Evolutionary conservation across 2,113 vertebrate genomes (phyloP).

Genomic region (Mesitornis unicolor): DNA sequence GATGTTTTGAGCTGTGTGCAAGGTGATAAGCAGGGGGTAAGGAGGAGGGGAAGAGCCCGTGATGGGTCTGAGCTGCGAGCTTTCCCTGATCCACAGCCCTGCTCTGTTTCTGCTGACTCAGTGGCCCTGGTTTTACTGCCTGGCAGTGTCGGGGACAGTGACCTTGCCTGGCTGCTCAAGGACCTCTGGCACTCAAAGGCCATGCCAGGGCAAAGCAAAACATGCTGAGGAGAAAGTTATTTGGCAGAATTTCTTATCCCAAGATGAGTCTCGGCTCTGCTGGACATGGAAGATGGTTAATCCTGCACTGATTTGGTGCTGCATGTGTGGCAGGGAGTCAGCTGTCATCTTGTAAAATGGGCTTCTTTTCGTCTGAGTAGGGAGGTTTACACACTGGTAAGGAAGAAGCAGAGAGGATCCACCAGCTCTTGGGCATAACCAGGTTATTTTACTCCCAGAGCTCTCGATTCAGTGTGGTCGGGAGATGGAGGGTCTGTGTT

Average conservation of each 20-base stretch:
- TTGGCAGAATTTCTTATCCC: background rate
- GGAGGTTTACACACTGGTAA: background rate
- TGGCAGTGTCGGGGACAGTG: constrained; percentile 48
- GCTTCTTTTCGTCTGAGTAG: accelerated
- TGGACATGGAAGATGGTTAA: background rate
- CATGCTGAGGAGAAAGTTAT: background rate
- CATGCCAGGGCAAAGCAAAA: background rate
- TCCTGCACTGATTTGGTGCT: background rate
- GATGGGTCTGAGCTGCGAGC: constrained; percentile 73
- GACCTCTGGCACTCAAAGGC: constrained; percentile 53
- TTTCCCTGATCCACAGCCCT: constrained; percentile 20
- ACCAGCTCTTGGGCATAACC: background rate
- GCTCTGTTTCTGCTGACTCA: constrained; percentile 79
- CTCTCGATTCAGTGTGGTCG: accelerated
- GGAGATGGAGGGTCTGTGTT: background rate
- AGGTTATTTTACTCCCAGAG: background rate
- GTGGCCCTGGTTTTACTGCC: constrained; percentile 73
- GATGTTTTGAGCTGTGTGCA: background rate
- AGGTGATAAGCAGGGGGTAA: constrained; percentile 1
- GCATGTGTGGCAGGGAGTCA: accelerated
- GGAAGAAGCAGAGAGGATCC: background rate
- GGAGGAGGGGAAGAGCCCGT: background rate
- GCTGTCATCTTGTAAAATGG: background rate
- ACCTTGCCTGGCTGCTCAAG: constrained; percentile 75
- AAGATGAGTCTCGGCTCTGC: background rate